phyloP scores from a whole-genome alignment of 2,888 invertebrate species.

The Gonocerus acuteangulatus region DNA sequence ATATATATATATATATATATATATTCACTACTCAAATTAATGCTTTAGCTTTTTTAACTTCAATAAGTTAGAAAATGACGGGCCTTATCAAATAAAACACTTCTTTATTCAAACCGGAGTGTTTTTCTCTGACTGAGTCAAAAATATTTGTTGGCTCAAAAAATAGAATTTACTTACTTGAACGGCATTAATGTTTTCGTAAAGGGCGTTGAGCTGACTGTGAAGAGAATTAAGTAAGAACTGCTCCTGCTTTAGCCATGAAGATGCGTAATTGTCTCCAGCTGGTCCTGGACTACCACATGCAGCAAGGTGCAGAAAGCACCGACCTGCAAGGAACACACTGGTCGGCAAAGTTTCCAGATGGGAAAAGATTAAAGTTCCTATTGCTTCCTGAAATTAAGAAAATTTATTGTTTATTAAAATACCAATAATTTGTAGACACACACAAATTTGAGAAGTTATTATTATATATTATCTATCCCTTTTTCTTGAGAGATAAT shows the following conservation, averaged over 20 bases:
- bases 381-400: conserved; percentile 19
- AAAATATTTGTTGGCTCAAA: too few relatives aligned
- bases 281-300: conserved; percentile 23
- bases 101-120: too few relatives aligned
- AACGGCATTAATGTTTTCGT: conserved; percentile 25
- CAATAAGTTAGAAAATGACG: too few relatives aligned
- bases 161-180: conserved; percentile 5
- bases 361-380: conserved; percentile 11
- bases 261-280: conserved; percentile 11
- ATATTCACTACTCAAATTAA: too few relatives aligned
- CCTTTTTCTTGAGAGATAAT: too few relatives aligned
- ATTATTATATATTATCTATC: too few relatives aligned
- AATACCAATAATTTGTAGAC: conserved; percentile 2
- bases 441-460: not conserved
- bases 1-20: too few relatives aligned
- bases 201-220: conserved; percentile 19
- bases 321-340: conserved; percentile 11
- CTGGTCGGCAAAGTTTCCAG: conserved; percentile 1
- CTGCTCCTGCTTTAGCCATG: conserved; percentile 21
- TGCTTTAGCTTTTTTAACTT: too few relatives aligned
- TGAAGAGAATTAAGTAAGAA: conserved; percentile 25
- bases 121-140: too few relatives aligned
- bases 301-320: conserved; percentile 15
- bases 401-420: too few relatives aligned
- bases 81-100: too few relatives aligned